Conservation (phyloP, 1,140 invertebrate species). For the Aethina tumida region DNA sequence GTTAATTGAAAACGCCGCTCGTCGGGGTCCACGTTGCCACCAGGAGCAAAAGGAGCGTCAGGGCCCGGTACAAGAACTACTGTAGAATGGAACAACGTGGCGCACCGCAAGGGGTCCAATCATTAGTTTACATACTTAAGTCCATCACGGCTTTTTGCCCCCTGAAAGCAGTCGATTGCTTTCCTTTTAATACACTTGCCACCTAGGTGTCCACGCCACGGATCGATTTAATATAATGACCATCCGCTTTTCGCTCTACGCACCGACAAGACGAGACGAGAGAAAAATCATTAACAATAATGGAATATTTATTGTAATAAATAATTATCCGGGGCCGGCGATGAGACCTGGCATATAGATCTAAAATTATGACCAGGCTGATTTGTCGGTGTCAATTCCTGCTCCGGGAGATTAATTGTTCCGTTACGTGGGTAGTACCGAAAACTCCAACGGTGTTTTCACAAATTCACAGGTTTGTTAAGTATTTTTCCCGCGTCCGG, state of each 20-base stretch:
- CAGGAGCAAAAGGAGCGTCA: no score
- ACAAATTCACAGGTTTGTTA: no score
- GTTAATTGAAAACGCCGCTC: no score
- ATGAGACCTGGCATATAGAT: neutral
- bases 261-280: slow-evolving; percentile 1
- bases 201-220: slow-evolving; percentile 16
- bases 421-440: no score
- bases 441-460: no score
- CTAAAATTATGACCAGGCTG: neutral
- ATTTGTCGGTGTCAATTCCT: neutral
- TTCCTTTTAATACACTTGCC: slow-evolving; percentile 19
- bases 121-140: slow-evolving; percentile 21
- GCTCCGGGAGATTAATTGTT: no score
- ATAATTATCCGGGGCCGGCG: neutral
- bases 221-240: slow-evolving; percentile 16
- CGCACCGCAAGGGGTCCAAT: slow-evolving; percentile 21
- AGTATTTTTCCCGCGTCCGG: no score
- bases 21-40: slow-evolving; percentile 14
- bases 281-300: slow-evolving; percentile 11
- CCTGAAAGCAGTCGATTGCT: slow-evolving; percentile 16
- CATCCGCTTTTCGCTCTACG: slow-evolving; percentile 3
- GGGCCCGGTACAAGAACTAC: slow-evolving; percentile 23
- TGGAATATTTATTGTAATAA: slow-evolving; percentile 5
- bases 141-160: slow-evolving; percentile 13
- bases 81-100: slow-evolving; percentile 16